Conservation (phyloP, 2,113 vertebrate genomes). For the Corvus moneduloides region DNA sequence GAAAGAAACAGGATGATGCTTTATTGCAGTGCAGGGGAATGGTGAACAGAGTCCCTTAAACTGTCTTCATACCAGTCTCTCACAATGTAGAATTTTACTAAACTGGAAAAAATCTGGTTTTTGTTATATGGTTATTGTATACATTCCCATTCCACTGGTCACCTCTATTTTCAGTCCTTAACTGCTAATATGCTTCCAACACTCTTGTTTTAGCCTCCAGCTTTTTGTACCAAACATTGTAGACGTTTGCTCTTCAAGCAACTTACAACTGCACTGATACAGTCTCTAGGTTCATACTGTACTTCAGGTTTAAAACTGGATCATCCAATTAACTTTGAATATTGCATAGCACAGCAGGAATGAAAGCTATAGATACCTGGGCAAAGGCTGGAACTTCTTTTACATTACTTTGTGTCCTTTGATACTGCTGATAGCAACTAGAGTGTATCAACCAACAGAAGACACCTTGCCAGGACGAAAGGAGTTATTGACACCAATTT, state of each 20-base stretch:
- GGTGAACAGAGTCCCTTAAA: neutral
- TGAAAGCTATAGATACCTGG: neutral
- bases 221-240: neutral
- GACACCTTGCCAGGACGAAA: conserved; percentile 10
- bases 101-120: neutral
- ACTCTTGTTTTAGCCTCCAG: neutral
- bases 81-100: neutral
- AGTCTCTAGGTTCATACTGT: neutral
- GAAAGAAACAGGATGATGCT: neutral
- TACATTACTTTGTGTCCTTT: neutral
- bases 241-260: neutral
- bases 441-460: neutral
- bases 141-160: neutral
- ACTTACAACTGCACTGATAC: neutral
- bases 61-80: neutral
- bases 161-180: neutral
- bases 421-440: conserved; percentile 29
- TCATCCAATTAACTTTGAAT: conserved; percentile 26
- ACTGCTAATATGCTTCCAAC: neutral
- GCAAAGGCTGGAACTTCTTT: conserved; percentile 20
- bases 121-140: neutral
- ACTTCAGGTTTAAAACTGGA: conserved; percentile 1
- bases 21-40: neutral
- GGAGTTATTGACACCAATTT: neutral
- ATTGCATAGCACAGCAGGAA: neutral